Evolutionary conservation across 2,113 vertebrate species (phyloP), one percentile per base, ranked within the genome.

Genomic region (Taxidea taxus): DNA sequence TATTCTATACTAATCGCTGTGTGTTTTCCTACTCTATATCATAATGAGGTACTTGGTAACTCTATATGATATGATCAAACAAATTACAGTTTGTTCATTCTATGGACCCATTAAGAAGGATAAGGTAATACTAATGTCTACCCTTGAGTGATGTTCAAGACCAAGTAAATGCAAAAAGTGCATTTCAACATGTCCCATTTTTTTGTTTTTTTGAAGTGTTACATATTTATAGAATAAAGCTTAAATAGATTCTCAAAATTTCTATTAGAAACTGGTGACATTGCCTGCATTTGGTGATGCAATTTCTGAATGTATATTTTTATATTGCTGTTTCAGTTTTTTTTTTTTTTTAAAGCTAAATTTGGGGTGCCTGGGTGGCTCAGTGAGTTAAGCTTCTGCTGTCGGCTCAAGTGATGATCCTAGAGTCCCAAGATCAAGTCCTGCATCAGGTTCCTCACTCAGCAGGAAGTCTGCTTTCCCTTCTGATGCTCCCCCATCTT

Each of bases 131-230:
- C 10, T 80, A 58, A 68, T 56, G 3, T 64, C 74, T 83, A 21
- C 31, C 23, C 44, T 93, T 70, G 25, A 70, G 16, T 54, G 37
- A 77, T 90, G 2, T 34, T 21, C 14, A 92, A 56, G 44, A 93
- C 21, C 47, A 95, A 84, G 44, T 87, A 87, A 94, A 91, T 95
- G 31, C 39, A 72, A 74, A 90, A 49, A 66, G 11, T 56, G 18
- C 37, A 14, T 37, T 90, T 96, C 82, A 77, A 15, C 31, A 15
- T 86, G 20, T 6, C 23, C 74, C 23, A 44, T 39, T 47, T 92
- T 91, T 95, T 86, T 42, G n/a, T n/a, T 77, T 86, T 97, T 68
- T 93, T 74, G 9, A 70, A 92, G 29, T 93, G 29, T 56, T 58
- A 0, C 39, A 56, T 77, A 68, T 58, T 78, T 75, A 70, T 68